phyloP scores from a whole-genome alignment of 92 coral and sea anemone genomes.

The Zoanthus sociatus region DNA sequence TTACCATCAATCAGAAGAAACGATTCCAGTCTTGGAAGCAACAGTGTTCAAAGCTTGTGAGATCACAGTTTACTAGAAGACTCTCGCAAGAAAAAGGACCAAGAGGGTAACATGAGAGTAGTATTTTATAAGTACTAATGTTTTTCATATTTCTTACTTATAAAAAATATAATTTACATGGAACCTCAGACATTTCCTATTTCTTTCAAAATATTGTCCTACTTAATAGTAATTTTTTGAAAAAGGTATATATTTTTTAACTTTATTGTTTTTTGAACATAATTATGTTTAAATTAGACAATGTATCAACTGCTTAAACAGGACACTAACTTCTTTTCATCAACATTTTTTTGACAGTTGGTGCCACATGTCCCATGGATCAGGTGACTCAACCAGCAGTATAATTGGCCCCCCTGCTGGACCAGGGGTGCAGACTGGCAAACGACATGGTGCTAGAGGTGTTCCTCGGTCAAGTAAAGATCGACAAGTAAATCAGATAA shows the following conservation, averaged over 20 bases:
- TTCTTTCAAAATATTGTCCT: too few relatives aligned
- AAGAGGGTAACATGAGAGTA: conserved; percentile 62
- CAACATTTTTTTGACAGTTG: conserved; percentile 44
- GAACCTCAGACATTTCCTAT: too few relatives aligned
- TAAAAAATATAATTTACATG: too few relatives aligned
- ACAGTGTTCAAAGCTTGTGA: conserved; percentile 86
- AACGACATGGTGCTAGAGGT: conserved; percentile 73
- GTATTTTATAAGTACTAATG: background rate
- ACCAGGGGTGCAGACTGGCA: conserved; percentile 71
- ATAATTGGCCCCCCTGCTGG: conserved; percentile 84
- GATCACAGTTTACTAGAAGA: conserved; percentile 74
- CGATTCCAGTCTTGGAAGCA: conserved; percentile 98
- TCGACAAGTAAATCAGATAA: conserved; percentile 82
- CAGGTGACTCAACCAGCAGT: conserved; percentile 66
- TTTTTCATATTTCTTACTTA: too few relatives aligned
- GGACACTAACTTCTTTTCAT: background rate
- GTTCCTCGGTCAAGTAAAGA: conserved; percentile 86
- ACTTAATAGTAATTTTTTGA: too few relatives aligned
- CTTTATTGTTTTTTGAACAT: too few relatives aligned
- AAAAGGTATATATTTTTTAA: too few relatives aligned
- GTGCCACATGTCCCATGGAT: conserved; percentile 69
- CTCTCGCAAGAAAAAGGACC: conserved; percentile 86
- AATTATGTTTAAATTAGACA: too few relatives aligned
- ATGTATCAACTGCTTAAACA: too few relatives aligned
- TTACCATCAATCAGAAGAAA: conserved; percentile 83